These are phyloP conservation scores for Diachasmimorpha longicaudata DNA, from an alignment of 1,140 invertebrate genomes.

Conservation along the genomic window DNA sequence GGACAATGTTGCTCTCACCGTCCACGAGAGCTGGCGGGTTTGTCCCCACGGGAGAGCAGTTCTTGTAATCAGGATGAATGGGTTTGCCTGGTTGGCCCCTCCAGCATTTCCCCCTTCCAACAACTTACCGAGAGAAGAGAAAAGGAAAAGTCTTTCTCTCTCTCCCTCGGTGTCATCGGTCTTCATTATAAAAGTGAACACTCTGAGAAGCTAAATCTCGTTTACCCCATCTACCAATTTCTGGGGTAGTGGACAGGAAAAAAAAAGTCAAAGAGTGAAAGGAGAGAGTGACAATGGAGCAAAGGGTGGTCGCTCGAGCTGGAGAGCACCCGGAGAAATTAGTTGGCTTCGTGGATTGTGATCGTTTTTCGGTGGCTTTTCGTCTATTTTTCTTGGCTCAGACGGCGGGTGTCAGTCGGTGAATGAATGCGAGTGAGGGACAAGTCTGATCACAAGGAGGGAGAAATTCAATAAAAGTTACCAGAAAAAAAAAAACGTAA, in stretches of 20 bases:
- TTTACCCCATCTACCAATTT: constrained; percentile 32
- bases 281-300: not conserved
- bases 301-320: not conserved
- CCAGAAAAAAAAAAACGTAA: too few relatives aligned
- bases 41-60: constrained; percentile 45
- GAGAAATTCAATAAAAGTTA: too few relatives aligned
- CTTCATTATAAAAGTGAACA: constrained; percentile 51
- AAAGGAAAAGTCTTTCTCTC: not conserved
- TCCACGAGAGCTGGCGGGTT: constrained; percentile 24
- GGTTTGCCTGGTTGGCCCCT: constrained; percentile 41
- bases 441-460: not conserved
- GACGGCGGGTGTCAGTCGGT: not conserved
- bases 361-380: not conserved
- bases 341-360: not conserved
- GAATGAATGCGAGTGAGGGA: not conserved
- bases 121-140: constrained; percentile 32
- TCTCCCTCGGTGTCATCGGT: constrained; percentile 45
- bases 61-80: constrained; percentile 54
- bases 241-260: not conserved
- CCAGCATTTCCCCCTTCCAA: constrained; percentile 37
- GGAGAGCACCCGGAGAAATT: not conserved
- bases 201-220: constrained; percentile 41
- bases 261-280: not conserved
- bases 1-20: not conserved
- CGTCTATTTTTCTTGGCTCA: not conserved